Conservation (phyloP, 2,113 vertebrate species). For the Trematomus loennbergii region DNA sequence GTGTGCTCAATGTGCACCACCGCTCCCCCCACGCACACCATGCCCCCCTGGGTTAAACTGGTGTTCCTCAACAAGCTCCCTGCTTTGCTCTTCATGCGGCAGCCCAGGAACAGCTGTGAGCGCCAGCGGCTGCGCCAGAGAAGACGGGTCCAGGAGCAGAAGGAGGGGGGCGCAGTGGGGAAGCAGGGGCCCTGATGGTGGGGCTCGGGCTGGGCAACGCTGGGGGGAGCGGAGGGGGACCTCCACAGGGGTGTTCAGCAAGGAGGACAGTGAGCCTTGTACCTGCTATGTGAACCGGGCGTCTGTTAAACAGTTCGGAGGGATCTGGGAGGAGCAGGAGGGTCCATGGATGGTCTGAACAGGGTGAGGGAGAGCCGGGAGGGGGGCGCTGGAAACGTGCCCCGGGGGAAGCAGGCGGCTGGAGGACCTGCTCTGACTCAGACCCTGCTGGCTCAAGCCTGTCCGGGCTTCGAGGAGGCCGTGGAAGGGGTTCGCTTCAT, state of each 20-base stretch:
- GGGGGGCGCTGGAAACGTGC: slow-evolving; percentile 66
- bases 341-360: slow-evolving; percentile 82
- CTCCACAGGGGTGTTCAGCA: slow-evolving; percentile 69
- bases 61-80: slow-evolving; percentile 95
- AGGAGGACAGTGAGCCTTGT: slow-evolving; percentile 82
- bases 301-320: slow-evolving; percentile 85
- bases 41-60: slow-evolving; percentile 95
- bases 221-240: slow-evolving; percentile 57
- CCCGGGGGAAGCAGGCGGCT: slow-evolving; percentile 73
- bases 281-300: slow-evolving; percentile 91
- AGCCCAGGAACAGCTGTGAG: slow-evolving; percentile 91
- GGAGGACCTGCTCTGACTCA: slow-evolving; percentile 80
- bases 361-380: slow-evolving; percentile 82
- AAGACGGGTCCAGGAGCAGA: slow-evolving; percentile 84
- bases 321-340: slow-evolving; percentile 76
- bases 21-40: slow-evolving; percentile 97
- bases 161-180: slow-evolving; percentile 71
- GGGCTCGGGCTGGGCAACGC: slow-evolving; percentile 67
- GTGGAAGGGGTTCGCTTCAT: slow-evolving; percentile 97
- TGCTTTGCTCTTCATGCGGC: slow-evolving; percentile 93
- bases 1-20: slow-evolving; percentile 96
- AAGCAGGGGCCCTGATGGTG: slow-evolving; percentile 75
- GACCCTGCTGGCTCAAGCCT: slow-evolving; percentile 80
- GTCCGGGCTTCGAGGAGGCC: slow-evolving; percentile 90
- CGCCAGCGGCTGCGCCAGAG: slow-evolving; percentile 90